A percentile compares a stretch with the other conserved stretches of the same genome.
These are phyloP conservation scores for Muscicapa striata DNA, from an alignment of 2,797 vertebrate species.

Conservation along the genomic window DNA sequence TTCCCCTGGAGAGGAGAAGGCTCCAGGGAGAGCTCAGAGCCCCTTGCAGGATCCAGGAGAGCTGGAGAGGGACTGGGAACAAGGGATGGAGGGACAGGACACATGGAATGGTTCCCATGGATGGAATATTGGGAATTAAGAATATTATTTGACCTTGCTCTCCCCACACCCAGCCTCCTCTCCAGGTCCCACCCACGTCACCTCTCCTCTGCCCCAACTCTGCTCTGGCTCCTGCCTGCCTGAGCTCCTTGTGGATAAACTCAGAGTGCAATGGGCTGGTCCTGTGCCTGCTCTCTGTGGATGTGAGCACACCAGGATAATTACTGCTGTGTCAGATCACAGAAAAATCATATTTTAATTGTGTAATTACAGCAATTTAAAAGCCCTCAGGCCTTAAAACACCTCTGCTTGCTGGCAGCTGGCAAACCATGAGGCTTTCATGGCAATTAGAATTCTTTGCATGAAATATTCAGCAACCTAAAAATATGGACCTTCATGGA, in stretches of 20 bases:
- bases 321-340: not conserved
- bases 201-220: not conserved
- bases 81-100: not conserved
- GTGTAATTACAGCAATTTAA: conserved; percentile 46
- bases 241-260: not conserved
- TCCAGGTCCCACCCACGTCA: not conserved
- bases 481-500: not conserved
- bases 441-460: not conserved
- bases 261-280: not conserved
- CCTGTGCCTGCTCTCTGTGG: not conserved
- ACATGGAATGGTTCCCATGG: not conserved
- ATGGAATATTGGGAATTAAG: too few relatives aligned
- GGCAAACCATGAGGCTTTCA: not conserved
- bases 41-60: not conserved
- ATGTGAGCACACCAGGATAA: not conserved
- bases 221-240: not conserved
- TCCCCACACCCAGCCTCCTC: not conserved
- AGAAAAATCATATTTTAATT: conserved; percentile 36
- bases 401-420: conserved; percentile 28
- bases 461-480: not conserved
- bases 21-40: not conserved
- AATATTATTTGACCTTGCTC: not conserved
- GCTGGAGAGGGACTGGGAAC: not conserved
- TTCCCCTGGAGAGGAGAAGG: not conserved
- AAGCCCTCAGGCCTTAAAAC: conserved; percentile 15